Evolutionary conservation across 2,888 invertebrate species (phyloP), one percentile per base, ranked within the genome.

Genomic region (Hybos culiciformis): DNA sequence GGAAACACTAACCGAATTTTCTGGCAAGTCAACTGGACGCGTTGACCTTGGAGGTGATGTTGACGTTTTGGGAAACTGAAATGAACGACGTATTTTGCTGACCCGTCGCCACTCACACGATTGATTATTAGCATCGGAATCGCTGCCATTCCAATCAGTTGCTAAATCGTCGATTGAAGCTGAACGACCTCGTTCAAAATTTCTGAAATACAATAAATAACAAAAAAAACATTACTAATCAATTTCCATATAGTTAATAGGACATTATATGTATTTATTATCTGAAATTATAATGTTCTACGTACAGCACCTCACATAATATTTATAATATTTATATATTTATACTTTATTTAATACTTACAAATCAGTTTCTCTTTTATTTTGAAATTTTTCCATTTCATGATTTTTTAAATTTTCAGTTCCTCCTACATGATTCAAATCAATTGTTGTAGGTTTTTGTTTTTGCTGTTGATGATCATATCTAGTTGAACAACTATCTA

Each of bases 81-180:
- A 67, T 5, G 81, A 80, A 46, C 75, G 69, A 36, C 78, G 71
- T 45, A 74, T 66, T 53, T 74, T 74, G 12, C 79, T 78, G 39
- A 77, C 74, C 50, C 80, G 71, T 41, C 71, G 65, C 78, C 83
- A 82, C 56, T 74, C 77, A 2, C 71, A 69, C 23, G 74, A 71
- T 55, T 72, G 70, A 37, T 55, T 52, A 34, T 50, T 53, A 40
- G 46, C 49, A 43, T 41, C 48, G 45, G 55, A 46, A 42, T 47
- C 51, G 44, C 47, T 49, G 38, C 44, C 39, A 42, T 60, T 58
- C 57, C 62, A 60, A 41, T 62, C 62, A 48, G 60, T 59, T 50
- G 61, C 60, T 44, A 67, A 57, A 56, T 76, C 76, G 52, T 76
- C 76, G 39, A 74, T 67, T 29, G 67, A 67, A 48, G 63, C 59